phyloP scores from a whole-genome alignment of 2,797 vertebrate genomes.

The Sebastes nivosus region DNA sequence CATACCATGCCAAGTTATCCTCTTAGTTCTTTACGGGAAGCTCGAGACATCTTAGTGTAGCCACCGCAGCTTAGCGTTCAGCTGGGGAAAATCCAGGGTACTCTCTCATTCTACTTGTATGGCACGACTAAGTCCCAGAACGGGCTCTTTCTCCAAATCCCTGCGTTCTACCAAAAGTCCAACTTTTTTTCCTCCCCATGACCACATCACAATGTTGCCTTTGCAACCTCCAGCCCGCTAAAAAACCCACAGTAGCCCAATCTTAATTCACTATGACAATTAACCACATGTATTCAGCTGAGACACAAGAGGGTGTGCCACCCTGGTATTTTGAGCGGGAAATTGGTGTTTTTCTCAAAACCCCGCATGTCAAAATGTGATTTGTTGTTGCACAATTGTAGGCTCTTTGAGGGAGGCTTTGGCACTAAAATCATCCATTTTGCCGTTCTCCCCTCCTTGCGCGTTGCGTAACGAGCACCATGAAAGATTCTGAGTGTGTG shows the following conservation, averaged over 20 bases:
- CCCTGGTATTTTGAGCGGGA: constrained; percentile 50
- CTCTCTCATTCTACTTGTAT: constrained; percentile 51
- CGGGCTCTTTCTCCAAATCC: constrained; percentile 42
- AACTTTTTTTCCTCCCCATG: constrained; percentile 31
- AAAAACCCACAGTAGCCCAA: constrained; percentile 56
- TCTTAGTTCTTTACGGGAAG: constrained; percentile 60
- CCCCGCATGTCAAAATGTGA: constrained; percentile 58
- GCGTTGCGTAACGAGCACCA: background rate
- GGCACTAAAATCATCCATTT: constrained; percentile 31
- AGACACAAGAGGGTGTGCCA: constrained; percentile 49
- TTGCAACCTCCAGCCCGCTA: constrained; percentile 42
- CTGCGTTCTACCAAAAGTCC: constrained; percentile 42
- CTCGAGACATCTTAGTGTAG: constrained; percentile 54
- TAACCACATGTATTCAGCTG: constrained; percentile 50
- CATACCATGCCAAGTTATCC: constrained; percentile 55
- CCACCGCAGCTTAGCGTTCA: constrained; percentile 58
- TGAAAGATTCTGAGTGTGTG: constrained; percentile 19
- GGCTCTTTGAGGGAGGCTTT: constrained; percentile 45
- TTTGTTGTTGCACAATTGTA: constrained; percentile 51
- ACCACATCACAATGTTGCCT: constrained; percentile 61
- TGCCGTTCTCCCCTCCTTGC: constrained; percentile 15
- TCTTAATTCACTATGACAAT: constrained; percentile 69
- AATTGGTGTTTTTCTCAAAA: constrained; percentile 55
- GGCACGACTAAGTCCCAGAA: constrained; percentile 58
- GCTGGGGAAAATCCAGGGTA: constrained; percentile 66